A percentile compares a stretch with the other conserved stretches of the same genome.
Conservation (phyloP, 2,113 vertebrate genomes). For the Mirza zaza region DNA sequence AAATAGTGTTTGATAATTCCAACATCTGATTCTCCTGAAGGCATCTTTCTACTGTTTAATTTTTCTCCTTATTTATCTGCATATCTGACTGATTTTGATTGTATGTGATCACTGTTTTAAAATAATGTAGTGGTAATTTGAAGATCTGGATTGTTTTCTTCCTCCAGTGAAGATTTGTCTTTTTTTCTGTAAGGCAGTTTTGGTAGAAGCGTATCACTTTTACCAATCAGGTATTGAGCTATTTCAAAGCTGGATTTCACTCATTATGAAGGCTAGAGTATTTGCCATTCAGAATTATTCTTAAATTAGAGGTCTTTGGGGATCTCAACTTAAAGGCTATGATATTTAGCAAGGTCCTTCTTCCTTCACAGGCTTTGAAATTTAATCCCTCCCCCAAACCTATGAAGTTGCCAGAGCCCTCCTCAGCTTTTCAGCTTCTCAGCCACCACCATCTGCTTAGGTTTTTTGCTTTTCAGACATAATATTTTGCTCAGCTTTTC, state of each 20-base stretch:
- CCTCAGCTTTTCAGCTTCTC: not conserved
- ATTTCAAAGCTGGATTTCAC: constrained; percentile 15
- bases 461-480: not conserved
- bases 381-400: not conserved
- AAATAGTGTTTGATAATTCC: constrained; percentile 4
- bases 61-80: not conserved
- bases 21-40: not conserved
- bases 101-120: not conserved
- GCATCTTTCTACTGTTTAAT: not conserved
- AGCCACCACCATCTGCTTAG: not conserved
- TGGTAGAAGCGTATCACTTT: not conserved
- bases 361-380: not conserved
- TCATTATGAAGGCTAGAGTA: not conserved
- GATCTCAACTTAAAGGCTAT: not conserved
- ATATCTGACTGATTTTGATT: not conserved
- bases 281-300: not conserved
- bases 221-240: not conserved
- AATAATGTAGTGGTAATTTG: not conserved
- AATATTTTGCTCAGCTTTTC: not conserved
- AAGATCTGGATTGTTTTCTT: constrained; percentile 7
- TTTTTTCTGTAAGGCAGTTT: not conserved
- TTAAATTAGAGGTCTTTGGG: not conserved
- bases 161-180: not conserved
- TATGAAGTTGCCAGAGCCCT: not conserved
- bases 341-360: not conserved